These are phyloP conservation scores for Drosophila subobscura DNA, from an alignment of 1,140 invertebrate species.

Conservation along the genomic window DNA sequence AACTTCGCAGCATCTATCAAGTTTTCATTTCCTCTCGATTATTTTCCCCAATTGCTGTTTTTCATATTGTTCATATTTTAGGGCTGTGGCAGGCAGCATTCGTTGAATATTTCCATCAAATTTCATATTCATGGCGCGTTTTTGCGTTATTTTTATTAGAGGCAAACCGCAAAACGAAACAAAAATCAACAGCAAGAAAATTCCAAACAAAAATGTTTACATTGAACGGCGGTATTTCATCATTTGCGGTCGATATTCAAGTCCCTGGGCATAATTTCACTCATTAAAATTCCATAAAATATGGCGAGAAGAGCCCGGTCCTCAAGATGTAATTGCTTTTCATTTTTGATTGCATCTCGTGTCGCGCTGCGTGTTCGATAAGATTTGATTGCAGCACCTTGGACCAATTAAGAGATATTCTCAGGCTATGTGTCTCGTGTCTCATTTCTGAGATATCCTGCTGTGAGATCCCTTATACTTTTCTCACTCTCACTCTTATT, in stretches of 20 bases:
- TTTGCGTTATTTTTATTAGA: conserved; percentile 27
- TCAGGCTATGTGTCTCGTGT: conserved; percentile 14
- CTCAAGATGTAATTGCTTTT: conserved; percentile 36
- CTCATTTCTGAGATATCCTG: not conserved
- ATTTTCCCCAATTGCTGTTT: conserved; percentile 27
- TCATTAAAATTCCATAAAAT: conserved; percentile 72
- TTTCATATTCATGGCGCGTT: conserved; percentile 47
- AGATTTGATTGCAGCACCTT: conserved; percentile 35
- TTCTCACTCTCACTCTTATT: not conserved
- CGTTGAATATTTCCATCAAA: conserved; percentile 38
- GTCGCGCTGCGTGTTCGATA: conserved; percentile 52
- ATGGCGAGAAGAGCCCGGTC: conserved; percentile 28
- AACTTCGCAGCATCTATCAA: conserved; percentile 20
- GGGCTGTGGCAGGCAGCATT: conserved; percentile 7
- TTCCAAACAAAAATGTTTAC: conserved; percentile 53
- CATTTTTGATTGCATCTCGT: conserved; percentile 49
- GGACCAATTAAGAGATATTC: not conserved
- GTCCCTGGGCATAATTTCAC: conserved; percentile 55
- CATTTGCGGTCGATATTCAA: conserved; percentile 11
- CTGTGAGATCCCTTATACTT: conserved; percentile 5
- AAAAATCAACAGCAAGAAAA: not conserved
- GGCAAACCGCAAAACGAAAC: conserved; percentile 17
- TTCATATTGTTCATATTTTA: conserved; percentile 42
- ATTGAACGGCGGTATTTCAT: conserved; percentile 1
- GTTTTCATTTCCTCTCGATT: conserved; percentile 30